phyloP scores from a whole-genome alignment of 2,113 vertebrate genomes.

The Argyrosomus japonicus region DNA sequence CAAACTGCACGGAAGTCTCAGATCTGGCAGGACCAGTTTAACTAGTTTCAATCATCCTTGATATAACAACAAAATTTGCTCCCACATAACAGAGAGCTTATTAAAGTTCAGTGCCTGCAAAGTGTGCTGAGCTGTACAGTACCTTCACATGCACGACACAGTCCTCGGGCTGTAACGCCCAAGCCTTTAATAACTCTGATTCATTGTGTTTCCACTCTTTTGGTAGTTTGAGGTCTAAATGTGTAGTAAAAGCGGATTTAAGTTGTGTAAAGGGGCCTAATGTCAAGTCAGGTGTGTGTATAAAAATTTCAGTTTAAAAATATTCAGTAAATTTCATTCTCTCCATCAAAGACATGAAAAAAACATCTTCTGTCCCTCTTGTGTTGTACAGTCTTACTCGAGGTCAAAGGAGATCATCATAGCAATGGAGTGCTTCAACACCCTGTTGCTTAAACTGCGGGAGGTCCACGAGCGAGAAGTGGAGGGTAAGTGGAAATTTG shows the following conservation, averaged over 20 bases:
- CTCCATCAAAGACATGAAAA: not conserved
- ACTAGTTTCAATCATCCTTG: constrained; percentile 60
- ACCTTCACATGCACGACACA: not conserved
- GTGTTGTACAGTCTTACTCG: constrained; percentile 11
- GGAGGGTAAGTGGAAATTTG: constrained; percentile 81
- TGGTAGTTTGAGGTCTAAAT: not conserved
- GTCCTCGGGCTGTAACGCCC: constrained; percentile 48
- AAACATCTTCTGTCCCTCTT: not conserved
- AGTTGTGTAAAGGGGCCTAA: too few relatives aligned
- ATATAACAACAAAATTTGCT: constrained; percentile 69
- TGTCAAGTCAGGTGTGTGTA: not conserved
- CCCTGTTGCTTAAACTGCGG: constrained; percentile 88
- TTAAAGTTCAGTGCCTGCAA: not conserved
- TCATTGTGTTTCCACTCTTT: not conserved
- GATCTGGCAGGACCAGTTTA: constrained; percentile 66
- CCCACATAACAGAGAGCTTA: constrained; percentile 19
- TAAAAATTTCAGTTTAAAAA: not conserved
- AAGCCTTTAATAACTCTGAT: not conserved
- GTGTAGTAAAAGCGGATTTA: too few relatives aligned
- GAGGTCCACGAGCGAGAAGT: constrained; percentile 93
- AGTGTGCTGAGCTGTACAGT: not conserved
- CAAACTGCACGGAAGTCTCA: constrained; percentile 16
- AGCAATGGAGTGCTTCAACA: constrained; percentile 87
- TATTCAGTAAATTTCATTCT: not conserved
- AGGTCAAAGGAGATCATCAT: constrained; percentile 1